phyloP scores from a whole-genome alignment of 2,888 invertebrate genomes.

The Tipula unca region DNA sequence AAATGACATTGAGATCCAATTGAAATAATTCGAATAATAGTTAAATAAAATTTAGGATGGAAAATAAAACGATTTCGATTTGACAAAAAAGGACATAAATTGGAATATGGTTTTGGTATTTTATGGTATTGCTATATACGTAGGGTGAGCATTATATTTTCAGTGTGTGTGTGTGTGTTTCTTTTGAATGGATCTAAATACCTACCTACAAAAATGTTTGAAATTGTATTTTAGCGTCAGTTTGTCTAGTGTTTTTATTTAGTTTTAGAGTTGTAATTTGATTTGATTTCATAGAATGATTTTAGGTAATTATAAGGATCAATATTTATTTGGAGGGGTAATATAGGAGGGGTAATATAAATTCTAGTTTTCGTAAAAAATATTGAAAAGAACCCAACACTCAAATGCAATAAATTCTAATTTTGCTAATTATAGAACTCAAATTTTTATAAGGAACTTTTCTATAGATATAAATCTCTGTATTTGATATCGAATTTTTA shows the following conservation, averaged over 20 bases:
- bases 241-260: neutral
- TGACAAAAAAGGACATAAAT: neutral
- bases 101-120: neutral
- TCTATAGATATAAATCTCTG: too few species aligned
- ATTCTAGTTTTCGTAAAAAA: too few species aligned
- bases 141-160: neutral
- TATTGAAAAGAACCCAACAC: too few species aligned
- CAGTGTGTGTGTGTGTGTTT: neutral
- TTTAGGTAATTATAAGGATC: neutral
- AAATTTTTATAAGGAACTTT: too few species aligned
- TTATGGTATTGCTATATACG: neutral
- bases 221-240: neutral
- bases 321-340: neutral
- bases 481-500: too few species aligned
- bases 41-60: neutral
- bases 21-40: neutral
- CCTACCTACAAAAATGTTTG: neutral
- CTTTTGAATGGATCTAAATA: neutral
- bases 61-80: neutral
- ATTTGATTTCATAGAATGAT: neutral
- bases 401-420: too few species aligned
- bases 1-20: neutral
- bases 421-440: too few species aligned
- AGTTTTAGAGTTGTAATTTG: neutral
- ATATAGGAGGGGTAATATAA: too few species aligned